Conservation (phyloP, 2,888 invertebrate species). For the Linnaemya tessellans region DNA sequence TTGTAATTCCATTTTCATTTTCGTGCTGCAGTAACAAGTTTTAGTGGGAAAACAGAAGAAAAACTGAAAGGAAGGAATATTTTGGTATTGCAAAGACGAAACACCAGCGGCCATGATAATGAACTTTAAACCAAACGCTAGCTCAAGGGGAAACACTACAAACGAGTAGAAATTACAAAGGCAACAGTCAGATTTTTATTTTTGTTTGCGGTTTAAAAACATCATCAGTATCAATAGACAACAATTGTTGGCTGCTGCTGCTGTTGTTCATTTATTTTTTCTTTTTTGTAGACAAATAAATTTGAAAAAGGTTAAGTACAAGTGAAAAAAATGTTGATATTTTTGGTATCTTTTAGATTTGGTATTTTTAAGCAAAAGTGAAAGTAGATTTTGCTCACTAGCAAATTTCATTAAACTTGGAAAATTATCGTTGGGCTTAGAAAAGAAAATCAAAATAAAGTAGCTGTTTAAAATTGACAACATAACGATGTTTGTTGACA, state of each 20-base stretch:
- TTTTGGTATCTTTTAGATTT: slow-evolving; percentile 37
- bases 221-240: slow-evolving; percentile 15
- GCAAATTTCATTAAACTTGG: slow-evolving; percentile 32
- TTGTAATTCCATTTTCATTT: neutral
- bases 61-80: slow-evolving; percentile 15
- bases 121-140: slow-evolving; percentile 61
- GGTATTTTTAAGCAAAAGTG: slow-evolving; percentile 37
- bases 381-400: slow-evolving; percentile 47
- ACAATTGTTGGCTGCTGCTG: slow-evolving; percentile 36
- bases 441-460: neutral
- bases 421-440: slow-evolving; percentile 42
- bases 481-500: slow-evolving; percentile 24
- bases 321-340: slow-evolving; percentile 11
- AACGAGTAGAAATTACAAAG: slow-evolving; percentile 40
- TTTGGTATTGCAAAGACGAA: slow-evolving; percentile 36
- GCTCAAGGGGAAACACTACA: slow-evolving; percentile 29
- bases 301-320: slow-evolving; percentile 34
- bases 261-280: neutral
- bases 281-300: slow-evolving; percentile 1
- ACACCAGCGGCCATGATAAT: slow-evolving; percentile 55
- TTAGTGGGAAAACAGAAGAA: neutral
- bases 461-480: slow-evolving; percentile 43
- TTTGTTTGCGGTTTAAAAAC: slow-evolving; percentile 34
- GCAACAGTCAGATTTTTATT: slow-evolving; percentile 18
- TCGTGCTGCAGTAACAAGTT: neutral